Conservation (phyloP, 2,797 vertebrate genomes). For the Acanthopagrus latus region DNA sequence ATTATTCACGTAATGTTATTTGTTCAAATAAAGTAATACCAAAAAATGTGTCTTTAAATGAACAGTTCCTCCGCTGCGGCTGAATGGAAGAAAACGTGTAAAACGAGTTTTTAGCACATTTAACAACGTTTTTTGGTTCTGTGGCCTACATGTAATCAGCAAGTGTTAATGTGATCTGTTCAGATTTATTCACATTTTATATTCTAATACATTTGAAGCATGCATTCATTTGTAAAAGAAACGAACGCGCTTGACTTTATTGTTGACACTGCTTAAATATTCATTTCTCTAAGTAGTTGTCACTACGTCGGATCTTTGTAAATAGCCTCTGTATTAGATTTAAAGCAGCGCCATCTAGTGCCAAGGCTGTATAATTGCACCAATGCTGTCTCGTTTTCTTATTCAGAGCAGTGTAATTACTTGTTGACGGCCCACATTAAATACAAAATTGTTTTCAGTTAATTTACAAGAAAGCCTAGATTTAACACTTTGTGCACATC, state of each 20-base stretch:
- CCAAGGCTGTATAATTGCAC: constrained; percentile 22
- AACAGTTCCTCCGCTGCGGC: no score
- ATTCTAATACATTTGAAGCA: not conserved
- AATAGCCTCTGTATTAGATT: not conserved
- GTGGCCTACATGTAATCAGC: not conserved
- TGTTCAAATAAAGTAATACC: no score
- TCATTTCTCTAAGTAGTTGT: not conserved
- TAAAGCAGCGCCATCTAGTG: constrained; percentile 19
- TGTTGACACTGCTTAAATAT: fast-evolving
- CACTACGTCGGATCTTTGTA: not conserved
- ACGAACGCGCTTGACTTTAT: not conserved
- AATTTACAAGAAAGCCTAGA: not conserved
- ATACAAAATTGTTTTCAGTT: not conserved
- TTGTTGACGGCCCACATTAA: not conserved
- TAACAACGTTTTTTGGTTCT: not conserved
- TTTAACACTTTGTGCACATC: not conserved
- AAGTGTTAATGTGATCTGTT: not conserved
- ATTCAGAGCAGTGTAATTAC: not conserved
- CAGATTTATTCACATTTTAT: not conserved
- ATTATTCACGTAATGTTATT: no score
- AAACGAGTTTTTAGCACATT: not conserved
- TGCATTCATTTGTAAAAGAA: not conserved
- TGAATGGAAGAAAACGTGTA: no score
- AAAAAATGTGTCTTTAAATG: not conserved
- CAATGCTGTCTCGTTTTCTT: not conserved